These are phyloP conservation scores for Hypothenemus hampei DNA, from an alignment of 1,140 invertebrate species.

Conservation along the genomic window DNA sequence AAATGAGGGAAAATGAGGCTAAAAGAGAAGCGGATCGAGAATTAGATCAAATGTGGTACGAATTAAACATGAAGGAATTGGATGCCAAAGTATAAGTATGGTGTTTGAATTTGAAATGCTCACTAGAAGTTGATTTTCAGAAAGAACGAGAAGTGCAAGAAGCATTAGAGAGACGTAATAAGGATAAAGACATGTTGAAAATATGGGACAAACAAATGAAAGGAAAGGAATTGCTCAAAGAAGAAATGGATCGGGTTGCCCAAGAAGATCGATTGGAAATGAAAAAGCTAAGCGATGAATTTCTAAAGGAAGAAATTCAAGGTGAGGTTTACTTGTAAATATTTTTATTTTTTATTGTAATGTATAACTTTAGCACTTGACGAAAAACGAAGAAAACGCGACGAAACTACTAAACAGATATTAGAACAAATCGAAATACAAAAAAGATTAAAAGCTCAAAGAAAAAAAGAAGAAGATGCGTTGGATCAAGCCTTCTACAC, in stretches of 20 bases:
- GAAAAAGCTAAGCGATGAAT: slow-evolving; percentile 31
- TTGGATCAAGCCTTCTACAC: slow-evolving; percentile 33
- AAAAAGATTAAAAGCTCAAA: slow-evolving; percentile 30
- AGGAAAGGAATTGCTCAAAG: slow-evolving; percentile 35
- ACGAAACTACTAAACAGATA: slow-evolving; percentile 33
- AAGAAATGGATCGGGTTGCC: slow-evolving; percentile 29
- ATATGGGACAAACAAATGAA: slow-evolving; percentile 38
- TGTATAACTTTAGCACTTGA: slow-evolving; percentile 25
- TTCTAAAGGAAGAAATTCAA: slow-evolving; percentile 36
- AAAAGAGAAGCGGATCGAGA: slow-evolving; percentile 38
- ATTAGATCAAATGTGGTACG: slow-evolving; percentile 40
- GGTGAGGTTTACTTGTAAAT: slow-evolving; percentile 17
- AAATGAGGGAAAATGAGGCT: slow-evolving; percentile 44
- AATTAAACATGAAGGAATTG: slow-evolving; percentile 35
- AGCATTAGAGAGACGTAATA: slow-evolving; percentile 27
- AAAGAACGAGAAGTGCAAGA: slow-evolving; percentile 39
- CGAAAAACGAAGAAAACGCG: slow-evolving; percentile 29
- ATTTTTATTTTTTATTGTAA: background rate
- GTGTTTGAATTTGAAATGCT: background rate
- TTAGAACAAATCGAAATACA: slow-evolving; percentile 35
- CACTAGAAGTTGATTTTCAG: slow-evolving; percentile 20
- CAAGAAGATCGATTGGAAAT: slow-evolving; percentile 37
- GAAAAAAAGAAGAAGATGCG: slow-evolving; percentile 36
- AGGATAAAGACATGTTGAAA: slow-evolving; percentile 31
- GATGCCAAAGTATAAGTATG: slow-evolving; percentile 31